phyloP scores from a whole-genome alignment of 2,888 invertebrate genomes.

The Ormyrus labotus region DNA sequence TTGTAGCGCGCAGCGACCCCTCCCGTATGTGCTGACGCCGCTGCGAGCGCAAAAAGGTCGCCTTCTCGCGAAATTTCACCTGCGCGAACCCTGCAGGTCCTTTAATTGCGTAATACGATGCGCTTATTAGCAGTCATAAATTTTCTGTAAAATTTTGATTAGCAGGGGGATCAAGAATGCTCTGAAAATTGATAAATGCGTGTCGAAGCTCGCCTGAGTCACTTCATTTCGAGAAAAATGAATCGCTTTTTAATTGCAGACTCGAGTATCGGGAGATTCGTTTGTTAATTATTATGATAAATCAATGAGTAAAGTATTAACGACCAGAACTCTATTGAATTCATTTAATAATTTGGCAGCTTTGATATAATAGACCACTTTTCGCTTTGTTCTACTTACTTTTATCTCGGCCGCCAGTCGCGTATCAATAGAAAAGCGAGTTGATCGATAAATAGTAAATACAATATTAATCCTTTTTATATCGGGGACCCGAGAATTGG shows the following conservation, averaged over 20 bases:
- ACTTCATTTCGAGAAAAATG: no score
- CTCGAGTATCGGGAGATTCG: no score
- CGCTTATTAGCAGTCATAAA: conserved; percentile 59
- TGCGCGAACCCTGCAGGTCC: conserved; percentile 27
- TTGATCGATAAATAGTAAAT: conserved; percentile 5
- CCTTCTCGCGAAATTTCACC: conserved; percentile 47
- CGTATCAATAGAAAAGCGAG: conserved; percentile 2
- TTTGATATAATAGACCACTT: background rate
- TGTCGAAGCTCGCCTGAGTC: background rate
- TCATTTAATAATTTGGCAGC: background rate
- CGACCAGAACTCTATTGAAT: no score
- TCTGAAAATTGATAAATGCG: background rate
- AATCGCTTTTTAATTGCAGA: no score
- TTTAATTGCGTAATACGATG: conserved; percentile 58
- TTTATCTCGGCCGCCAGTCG: conserved; percentile 13
- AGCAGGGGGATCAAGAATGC: no score
- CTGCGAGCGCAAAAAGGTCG: conserved; percentile 1
- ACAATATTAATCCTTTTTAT: conserved; percentile 3
- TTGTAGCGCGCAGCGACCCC: conserved; percentile 14
- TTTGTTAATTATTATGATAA: no score
- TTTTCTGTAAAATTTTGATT: no score
- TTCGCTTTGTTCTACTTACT: background rate
- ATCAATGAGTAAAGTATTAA: no score
- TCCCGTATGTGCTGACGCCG: background rate
- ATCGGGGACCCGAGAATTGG: conserved; percentile 19